Conservation (phyloP, 1,140 invertebrate genomes). For the Anastrepha obliqua region DNA sequence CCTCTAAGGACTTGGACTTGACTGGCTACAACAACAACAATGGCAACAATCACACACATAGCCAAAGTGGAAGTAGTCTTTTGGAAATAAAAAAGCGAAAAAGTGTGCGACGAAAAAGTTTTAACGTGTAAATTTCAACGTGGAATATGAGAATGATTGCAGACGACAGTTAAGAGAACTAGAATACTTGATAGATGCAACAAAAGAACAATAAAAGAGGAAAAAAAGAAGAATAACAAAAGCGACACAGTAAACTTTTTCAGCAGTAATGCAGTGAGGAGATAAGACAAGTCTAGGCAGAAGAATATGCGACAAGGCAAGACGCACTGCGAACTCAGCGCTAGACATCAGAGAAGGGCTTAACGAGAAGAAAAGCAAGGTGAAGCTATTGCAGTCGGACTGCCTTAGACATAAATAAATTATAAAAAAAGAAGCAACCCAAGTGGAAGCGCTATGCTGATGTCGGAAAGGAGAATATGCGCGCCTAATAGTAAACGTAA, state of each 20-base stretch:
- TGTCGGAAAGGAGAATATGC: too few relatives aligned
- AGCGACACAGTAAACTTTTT: too few relatives aligned
- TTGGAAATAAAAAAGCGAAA: neutral
- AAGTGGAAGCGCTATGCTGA: neutral
- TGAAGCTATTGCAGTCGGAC: neutral
- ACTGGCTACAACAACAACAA: neutral
- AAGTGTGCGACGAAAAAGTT: neutral
- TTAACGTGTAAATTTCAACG: conserved; percentile 22
- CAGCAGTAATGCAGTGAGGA: too few relatives aligned
- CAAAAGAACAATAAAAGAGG: neutral
- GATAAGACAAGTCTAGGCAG: too few relatives aligned
- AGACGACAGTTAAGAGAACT: conserved; percentile 18
- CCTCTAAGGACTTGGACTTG: conserved; percentile 65
- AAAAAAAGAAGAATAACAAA: neutral
- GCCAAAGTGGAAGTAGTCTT: neutral
- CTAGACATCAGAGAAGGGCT: neutral
- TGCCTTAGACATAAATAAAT: neutral
- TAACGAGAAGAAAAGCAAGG: neutral
- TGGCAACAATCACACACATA: conserved; percentile 47
- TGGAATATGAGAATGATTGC: conserved; percentile 37
- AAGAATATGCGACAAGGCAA: too few relatives aligned
- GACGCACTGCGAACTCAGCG: too few relatives aligned
- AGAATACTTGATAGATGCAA: neutral
- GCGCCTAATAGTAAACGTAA: too few relatives aligned
- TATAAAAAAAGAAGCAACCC: neutral